Percentiles rank a stretch among this genome's conserved stretches.
Conservation (phyloP, 2,113 vertebrate species). For the Strix uralensis region DNA sequence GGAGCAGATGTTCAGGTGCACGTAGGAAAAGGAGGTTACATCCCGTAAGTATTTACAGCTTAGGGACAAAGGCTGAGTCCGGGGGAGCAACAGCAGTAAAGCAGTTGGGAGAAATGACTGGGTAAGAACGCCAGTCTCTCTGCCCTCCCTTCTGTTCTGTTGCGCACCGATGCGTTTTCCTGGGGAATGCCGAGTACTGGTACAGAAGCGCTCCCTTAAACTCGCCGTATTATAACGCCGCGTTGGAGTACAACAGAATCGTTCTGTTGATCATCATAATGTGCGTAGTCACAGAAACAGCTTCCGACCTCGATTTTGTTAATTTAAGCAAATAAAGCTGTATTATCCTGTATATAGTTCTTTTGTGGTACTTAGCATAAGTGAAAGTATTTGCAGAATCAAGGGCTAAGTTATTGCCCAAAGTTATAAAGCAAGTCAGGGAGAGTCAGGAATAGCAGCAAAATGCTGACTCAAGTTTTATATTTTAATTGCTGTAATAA, state of each 20-base stretch:
- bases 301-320: not conserved
- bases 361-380: not conserved
- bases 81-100: not conserved
- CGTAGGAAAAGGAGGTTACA: not conserved
- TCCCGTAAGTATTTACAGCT: not conserved
- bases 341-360: not conserved
- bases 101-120: not conserved
- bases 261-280: not conserved
- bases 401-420: not conserved
- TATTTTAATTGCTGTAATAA: slow-evolving; percentile 40
- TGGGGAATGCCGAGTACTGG: not conserved
- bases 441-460: not conserved
- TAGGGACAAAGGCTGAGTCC: not conserved
- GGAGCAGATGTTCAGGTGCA: not conserved
- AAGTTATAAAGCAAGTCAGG: not conserved
- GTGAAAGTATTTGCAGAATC: not conserved
- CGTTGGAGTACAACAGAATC: not conserved
- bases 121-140: not conserved
- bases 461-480: slow-evolving; percentile 21
- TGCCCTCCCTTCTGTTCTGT: not conserved
- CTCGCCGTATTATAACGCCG: accelerated
- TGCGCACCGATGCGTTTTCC: not conserved
- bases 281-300: not conserved
- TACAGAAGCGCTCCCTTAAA: not conserved
- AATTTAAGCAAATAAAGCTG: not conserved